A percentile compares a stretch with the other conserved stretches of the same genome.
These are phyloP conservation scores for Sturmia bella DNA, from an alignment of 2,888 invertebrate genomes.

Conservation along the genomic window DNA sequence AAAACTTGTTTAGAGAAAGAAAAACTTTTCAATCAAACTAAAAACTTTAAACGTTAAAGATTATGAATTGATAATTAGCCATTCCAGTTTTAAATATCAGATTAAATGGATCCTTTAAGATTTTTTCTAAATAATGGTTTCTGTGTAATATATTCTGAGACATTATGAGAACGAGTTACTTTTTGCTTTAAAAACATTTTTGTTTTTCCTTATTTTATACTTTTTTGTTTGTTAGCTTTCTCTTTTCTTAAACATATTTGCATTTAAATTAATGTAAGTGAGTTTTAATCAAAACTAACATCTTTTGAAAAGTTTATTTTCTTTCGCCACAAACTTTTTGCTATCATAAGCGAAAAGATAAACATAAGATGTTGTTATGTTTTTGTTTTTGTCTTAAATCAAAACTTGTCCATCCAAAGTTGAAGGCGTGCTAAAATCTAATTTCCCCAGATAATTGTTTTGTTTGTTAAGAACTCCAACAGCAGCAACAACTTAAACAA, in stretches of 20 bases:
- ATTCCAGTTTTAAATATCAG: too few relatives aligned
- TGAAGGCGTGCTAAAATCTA: conserved; percentile 77
- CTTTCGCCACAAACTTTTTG: conserved; percentile 5
- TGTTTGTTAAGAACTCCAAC: conserved; percentile 46
- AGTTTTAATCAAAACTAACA: conserved; percentile 23
- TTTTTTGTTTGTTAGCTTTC: too few relatives aligned
- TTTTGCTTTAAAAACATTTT: too few relatives aligned
- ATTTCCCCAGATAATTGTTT: conserved; percentile 79
- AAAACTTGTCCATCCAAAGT: conserved; percentile 61
- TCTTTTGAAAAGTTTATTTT: conserved; percentile 28
- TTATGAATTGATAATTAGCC: too few relatives aligned
- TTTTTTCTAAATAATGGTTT: too few relatives aligned
- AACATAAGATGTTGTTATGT: conserved; percentile 12
- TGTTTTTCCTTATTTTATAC: too few relatives aligned
- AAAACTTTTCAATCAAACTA: too few relatives aligned
- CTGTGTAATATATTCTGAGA: too few relatives aligned
- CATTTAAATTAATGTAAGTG: conserved; percentile 7
- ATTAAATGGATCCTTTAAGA: too few relatives aligned
- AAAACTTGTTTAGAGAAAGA: too few relatives aligned
- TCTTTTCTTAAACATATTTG: neutral
- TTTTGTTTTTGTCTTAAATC: neutral
- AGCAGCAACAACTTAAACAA: conserved; percentile 31
- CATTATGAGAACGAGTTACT: too few relatives aligned
- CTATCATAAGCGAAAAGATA: conserved; percentile 25
- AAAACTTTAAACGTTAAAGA: too few relatives aligned